Percentiles rank a stretch among this genome's conserved stretches.
These are phyloP conservation scores for Nyctibius bracteatus DNA, from an alignment of 2,113 vertebrate species.

Conservation along the genomic window DNA sequence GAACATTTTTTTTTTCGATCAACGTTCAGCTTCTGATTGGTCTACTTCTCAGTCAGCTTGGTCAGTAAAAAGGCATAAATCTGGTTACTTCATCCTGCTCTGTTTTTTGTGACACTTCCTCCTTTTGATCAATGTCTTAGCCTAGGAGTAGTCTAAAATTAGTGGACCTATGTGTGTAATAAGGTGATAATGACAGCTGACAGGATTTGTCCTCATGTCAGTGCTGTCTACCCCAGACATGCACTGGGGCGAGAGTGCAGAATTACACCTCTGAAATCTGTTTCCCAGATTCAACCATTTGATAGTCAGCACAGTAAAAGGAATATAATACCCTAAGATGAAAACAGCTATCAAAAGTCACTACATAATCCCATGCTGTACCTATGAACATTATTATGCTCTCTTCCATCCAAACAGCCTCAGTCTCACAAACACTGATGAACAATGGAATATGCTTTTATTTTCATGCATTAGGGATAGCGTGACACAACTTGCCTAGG, in stretches of 20 bases:
- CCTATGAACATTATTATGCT: not conserved
- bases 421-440: not conserved
- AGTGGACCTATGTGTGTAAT: not conserved
- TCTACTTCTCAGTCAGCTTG: not conserved
- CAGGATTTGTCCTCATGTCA: not conserved
- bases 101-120: not conserved
- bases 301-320: not conserved
- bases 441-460: not conserved
- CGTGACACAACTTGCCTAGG: not conserved
- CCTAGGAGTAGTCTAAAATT: not conserved
- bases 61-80: not conserved
- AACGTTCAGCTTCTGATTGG: not conserved
- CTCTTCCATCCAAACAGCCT: not conserved
- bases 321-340: not conserved
- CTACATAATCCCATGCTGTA: not conserved
- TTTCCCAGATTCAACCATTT: not conserved
- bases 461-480: not conserved
- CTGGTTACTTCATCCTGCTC: not conserved
- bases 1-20: not conserved
- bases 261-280: not conserved
- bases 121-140: not conserved
- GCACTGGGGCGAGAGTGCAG: not conserved
- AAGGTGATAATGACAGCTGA: not conserved
- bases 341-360: not conserved
- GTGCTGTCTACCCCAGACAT: not conserved